Evolutionary conservation across 2,113 vertebrate species (phyloP), one percentile per base, ranked within the genome.

Genomic region (Alectura lathami): DNA sequence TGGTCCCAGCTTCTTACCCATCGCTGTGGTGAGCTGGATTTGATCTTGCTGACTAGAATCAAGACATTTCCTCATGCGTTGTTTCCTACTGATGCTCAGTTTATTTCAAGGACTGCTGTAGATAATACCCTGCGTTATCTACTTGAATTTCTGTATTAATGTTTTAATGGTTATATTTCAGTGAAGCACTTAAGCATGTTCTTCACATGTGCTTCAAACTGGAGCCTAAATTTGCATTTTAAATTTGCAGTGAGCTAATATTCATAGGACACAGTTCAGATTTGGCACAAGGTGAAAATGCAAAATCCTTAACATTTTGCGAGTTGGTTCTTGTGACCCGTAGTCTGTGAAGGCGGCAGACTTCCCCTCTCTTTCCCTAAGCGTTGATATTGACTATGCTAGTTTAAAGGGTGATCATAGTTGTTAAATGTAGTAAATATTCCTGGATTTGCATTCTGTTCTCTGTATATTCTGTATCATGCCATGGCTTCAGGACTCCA

Each of bases 341-440:
- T 91, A 88, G 88, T 90, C 94, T 96, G 66, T 88, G 88, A 96
- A 90, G 85, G 85, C 95, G 91, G 86, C 94, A 96, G 94, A 88
- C 77, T 92, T 86, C 53, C 82, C 47, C 17, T 53, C 73, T 91
- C 68, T 90, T 69, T 83, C 90, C 59, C 62, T 95, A 45, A 94
- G 88, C 88, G 73, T 73, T 83, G 78, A 20, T 96, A 96, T 85
- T 89, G 90, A 94, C 92, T 93, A 91, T 95, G 89, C 90, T 96
- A 88, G 57, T 88, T 92, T 86, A 91, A 94, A 96, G 86, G 79
- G 53, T 94, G 76, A 86, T 77, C 67, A 34, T 92, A 86, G 89
- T 50, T 91, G 91, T 96, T 92, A 96, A 95, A 88, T 96, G 80
- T 93, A 93, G 87, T 95, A 94, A 94, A 86, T 94, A 95, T 86